These are phyloP conservation scores for Bhutanitis thaidina DNA, from an alignment of 2,888 invertebrate genomes.

Conservation along the genomic window DNA sequence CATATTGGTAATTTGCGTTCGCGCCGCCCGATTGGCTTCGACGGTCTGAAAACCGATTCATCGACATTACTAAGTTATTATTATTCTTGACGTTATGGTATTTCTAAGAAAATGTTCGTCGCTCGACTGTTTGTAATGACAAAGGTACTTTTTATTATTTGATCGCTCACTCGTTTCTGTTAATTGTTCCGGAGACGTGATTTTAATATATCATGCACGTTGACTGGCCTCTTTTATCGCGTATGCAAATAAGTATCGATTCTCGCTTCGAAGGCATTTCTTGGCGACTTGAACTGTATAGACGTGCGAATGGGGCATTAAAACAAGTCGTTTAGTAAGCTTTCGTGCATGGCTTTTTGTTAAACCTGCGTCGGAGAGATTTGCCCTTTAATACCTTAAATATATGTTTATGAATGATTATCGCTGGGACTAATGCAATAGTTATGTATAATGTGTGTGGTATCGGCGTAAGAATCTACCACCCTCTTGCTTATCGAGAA, in stretches of 20 bases:
- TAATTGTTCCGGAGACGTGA: conserved; percentile 74
- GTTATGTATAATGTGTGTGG: no score
- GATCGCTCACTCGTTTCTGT: conserved; percentile 70
- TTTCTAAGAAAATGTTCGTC: conserved; percentile 56
- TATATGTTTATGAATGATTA: not conserved
- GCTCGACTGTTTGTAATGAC: conserved; percentile 64
- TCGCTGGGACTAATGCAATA: no score
- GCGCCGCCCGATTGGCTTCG: conserved; percentile 44
- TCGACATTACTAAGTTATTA: conserved; percentile 44
- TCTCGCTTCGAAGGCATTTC: conserved; percentile 29
- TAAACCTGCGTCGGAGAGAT: conserved; percentile 23
- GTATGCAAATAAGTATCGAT: conserved; percentile 64
- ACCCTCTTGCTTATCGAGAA: no score
- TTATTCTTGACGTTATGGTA: conserved; percentile 41
- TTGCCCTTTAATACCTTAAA: conserved; percentile 10
- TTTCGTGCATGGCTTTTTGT: conserved; percentile 31
- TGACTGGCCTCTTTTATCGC: conserved; percentile 62
- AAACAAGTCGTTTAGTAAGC: conserved; percentile 26
- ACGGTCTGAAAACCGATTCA: conserved; percentile 48
- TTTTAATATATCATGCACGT: conserved; percentile 76
- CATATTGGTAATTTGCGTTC: conserved; percentile 45
- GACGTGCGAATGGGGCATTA: conserved; percentile 41
- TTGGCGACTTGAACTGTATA: conserved; percentile 24
- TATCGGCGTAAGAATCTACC: no score
- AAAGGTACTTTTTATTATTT: conserved; percentile 74